Evolutionary conservation across 1,140 invertebrate species (phyloP).

Genomic region (Schlechtendalia chinensis): DNA sequence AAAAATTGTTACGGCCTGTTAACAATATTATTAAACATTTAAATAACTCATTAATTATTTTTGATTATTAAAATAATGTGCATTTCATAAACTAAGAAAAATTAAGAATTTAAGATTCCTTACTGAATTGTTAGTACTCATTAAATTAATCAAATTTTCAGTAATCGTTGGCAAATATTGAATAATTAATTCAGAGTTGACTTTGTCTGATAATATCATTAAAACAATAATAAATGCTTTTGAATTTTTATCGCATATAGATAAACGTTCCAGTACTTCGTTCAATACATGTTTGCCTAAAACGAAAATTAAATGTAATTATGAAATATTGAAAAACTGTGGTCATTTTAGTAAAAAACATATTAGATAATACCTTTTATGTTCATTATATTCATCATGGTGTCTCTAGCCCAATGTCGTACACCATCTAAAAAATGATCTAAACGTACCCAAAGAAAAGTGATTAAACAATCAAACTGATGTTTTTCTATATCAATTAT

Average conservation of each 20-base stretch:
- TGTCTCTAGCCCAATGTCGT: constrained; percentile 59
- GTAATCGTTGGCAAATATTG: constrained; percentile 9
- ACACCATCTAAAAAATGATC: constrained; percentile 63
- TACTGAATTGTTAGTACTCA: constrained; percentile 14
- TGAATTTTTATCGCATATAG: constrained; percentile 19
- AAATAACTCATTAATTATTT: not conserved
- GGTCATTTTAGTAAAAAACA: not conserved
- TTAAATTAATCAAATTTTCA: constrained; percentile 9
- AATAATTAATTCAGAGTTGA: not conserved
- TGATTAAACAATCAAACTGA: constrained; percentile 30
- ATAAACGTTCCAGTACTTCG: not conserved
- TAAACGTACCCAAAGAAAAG: constrained; percentile 57
- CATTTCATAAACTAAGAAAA: not conserved
- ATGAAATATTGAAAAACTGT: not conserved
- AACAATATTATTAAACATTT: not conserved
- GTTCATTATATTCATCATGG: constrained; percentile 57
- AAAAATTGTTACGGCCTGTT: constrained; percentile 11
- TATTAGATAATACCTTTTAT: constrained; percentile 48
- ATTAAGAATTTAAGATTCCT: not conserved
- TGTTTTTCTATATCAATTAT: not conserved
- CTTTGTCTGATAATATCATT: constrained; percentile 26
- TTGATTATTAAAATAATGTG: not conserved
- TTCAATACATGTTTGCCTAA: constrained; percentile 31
- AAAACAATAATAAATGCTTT: constrained; percentile 34
- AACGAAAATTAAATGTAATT: not conserved